Evolutionary conservation across 1,140 invertebrate species (phyloP).

Genomic region (Musca domestica): DNA sequence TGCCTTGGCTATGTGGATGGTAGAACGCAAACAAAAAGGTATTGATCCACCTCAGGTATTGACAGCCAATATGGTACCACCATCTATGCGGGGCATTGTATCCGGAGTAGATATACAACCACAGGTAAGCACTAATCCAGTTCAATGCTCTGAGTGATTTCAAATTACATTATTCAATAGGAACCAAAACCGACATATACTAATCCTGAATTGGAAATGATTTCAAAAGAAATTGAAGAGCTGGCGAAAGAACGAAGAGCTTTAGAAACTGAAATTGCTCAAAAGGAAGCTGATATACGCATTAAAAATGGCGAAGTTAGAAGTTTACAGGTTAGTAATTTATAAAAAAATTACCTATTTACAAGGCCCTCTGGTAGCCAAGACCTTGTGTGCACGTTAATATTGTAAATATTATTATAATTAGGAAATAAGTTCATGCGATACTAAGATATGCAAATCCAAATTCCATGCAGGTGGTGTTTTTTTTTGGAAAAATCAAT

Average conservation of each 20-base stretch:
- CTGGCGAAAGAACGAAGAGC: slow-evolving; percentile 77
- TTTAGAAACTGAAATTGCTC: slow-evolving; percentile 85
- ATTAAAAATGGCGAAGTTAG: slow-evolving; percentile 86
- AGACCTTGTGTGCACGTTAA: too few species aligned
- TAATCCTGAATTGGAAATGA: slow-evolving; percentile 86
- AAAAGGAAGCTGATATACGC: slow-evolving; percentile 87
- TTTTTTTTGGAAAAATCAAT: too few species aligned
- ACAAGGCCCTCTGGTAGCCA: too few species aligned
- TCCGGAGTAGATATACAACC: slow-evolving; percentile 44
- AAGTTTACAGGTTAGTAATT: slow-evolving; percentile 70
- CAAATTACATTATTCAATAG: slow-evolving; percentile 11
- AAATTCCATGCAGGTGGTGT: too few species aligned
- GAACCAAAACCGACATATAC: slow-evolving; percentile 64
- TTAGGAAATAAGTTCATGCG: too few species aligned
- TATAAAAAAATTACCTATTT: slow-evolving; percentile 53
- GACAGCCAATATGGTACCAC: slow-evolving; percentile 54
- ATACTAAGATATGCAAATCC: too few species aligned
- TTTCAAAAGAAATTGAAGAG: slow-evolving; percentile 89
- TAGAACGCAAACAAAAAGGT: slow-evolving; percentile 77
- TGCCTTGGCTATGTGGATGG: slow-evolving; percentile 91
- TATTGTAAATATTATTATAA: too few species aligned
- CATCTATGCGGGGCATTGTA: slow-evolving; percentile 46
- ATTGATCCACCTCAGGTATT: slow-evolving; percentile 74
- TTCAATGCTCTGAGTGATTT: slow-evolving; percentile 60
- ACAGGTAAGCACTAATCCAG: background rate